Base-by-base conservation (phyloP, 2,113 vertebrate species). In the Meleagris gallopavo region DNA sequence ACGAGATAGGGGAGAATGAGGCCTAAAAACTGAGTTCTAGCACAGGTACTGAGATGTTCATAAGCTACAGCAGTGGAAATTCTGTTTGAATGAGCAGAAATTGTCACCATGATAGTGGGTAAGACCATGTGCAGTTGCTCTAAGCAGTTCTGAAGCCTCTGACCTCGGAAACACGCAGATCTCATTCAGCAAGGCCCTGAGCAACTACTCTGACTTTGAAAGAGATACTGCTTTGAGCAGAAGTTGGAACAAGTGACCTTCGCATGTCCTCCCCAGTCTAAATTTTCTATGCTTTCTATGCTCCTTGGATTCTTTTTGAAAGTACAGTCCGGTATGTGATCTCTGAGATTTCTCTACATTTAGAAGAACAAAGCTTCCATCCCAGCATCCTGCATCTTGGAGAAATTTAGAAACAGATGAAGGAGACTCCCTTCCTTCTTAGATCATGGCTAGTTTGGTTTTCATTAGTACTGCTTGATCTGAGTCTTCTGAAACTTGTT, bases 91-190 rank as follows among this genome's bases (percentile, higher is more conserved):
- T 16, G 67, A 67, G 43, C 3, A 79, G 40, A 61, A 61, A 32
- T 19, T 67, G 27, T 45, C n/a, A 22, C 13, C 1, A 1, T 17
- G 2, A 19, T 14, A 46, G 50, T 27, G 10, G 9, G 29, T 70
- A 60, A 2, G 5, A 10, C 21, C 24, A 27, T 29, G 34, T 24
- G n/a, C n/a, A 58, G 45, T 48, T 1, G 3, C 11, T 9, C 3
- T 0, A 1, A 11, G 12, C 0, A 5, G 3, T 58, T 58, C 21
- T 64, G 41, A 11, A 73, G 12, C 41, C 13, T 58, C 41, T 67
- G 66, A 5, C 46, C 13, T 58, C 45, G 6, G 57, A 74, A 4
- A 15, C 40, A 11, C 12, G 46, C 29, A 19, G 43, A 13, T 29
- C 6, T 21, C 43, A 86, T 41, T 19, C 46, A 36, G 29, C 43